These are phyloP conservation scores for Drosophila tripunctata DNA, from an alignment of 2,888 invertebrate species.

Conservation along the genomic window DNA sequence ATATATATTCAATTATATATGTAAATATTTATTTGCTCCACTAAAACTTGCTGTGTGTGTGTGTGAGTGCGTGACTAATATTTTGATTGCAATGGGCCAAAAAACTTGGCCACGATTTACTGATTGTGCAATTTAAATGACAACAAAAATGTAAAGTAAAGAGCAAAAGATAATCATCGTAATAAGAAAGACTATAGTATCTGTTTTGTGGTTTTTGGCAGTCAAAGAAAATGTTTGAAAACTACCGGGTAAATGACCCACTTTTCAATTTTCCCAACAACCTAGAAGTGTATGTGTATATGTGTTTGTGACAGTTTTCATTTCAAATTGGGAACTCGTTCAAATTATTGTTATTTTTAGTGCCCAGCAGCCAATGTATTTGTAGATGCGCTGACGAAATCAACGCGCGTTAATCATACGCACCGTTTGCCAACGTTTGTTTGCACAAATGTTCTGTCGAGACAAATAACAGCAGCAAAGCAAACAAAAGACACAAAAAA, in stretches of 20 bases:
- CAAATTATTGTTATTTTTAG: slow-evolving; percentile 50
- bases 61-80: slow-evolving; percentile 75
- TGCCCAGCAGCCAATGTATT: slow-evolving; percentile 20
- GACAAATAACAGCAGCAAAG: slow-evolving; percentile 3
- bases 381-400: slow-evolving; percentile 34
- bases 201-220: slow-evolving; percentile 52
- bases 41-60: slow-evolving; percentile 57
- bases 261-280: slow-evolving; percentile 33
- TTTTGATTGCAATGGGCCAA: slow-evolving; percentile 59
- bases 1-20: slow-evolving; percentile 31
- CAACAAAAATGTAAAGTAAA: slow-evolving; percentile 37
- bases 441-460: slow-evolving; percentile 59
- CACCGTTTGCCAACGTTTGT: slow-evolving; percentile 39
- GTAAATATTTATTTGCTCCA: slow-evolving; percentile 63
- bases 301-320: slow-evolving; percentile 59
- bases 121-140: slow-evolving; percentile 62
- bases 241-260: slow-evolving; percentile 75
- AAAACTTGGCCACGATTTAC: slow-evolving; percentile 69
- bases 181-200: slow-evolving; percentile 48
- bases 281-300: background rate
- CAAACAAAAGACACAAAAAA: slow-evolving; percentile 1
- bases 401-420: slow-evolving; percentile 60
- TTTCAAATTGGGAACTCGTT: slow-evolving; percentile 55
- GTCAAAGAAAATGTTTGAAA: slow-evolving; percentile 25
- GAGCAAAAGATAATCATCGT: slow-evolving; percentile 50